phyloP scores from a whole-genome alignment of 2,113 vertebrate genomes.

The Psilopsiagon aurifrons region DNA sequence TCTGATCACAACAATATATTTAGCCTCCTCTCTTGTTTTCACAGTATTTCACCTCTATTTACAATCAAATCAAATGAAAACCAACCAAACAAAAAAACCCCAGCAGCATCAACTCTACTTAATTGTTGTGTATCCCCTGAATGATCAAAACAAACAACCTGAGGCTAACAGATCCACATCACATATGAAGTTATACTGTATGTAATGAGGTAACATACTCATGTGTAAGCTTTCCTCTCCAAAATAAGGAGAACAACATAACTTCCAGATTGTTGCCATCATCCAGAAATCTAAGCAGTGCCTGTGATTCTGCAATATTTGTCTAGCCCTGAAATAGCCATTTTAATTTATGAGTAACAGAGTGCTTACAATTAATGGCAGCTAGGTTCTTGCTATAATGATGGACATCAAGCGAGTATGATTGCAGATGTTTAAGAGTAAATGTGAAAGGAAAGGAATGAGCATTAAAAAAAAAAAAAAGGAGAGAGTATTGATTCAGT shows the following conservation, averaged over 20 bases:
- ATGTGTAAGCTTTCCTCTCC: neutral
- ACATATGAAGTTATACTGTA: rapidly evolving
- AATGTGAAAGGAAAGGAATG: conserved; percentile 55
- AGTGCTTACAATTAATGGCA: neutral
- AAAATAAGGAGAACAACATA: neutral
- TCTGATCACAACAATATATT: neutral
- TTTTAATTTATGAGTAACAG: neutral
- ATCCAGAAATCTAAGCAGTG: neutral
- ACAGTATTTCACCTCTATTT: neutral
- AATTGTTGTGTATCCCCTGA: neutral
- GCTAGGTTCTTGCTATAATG: neutral
- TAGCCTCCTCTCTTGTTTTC: neutral
- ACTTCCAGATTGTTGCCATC: neutral
- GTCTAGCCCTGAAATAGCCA: neutral
- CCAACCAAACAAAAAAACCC: neutral
- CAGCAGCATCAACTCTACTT: neutral
- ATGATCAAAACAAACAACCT: neutral
- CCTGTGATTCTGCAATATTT: neutral
- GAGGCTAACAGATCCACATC: neutral
- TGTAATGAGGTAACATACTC: neutral
- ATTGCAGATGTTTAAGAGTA: conserved; percentile 37
- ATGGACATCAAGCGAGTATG: neutral
- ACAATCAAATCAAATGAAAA: neutral
- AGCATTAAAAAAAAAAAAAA: neutral
- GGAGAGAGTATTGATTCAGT: conserved; percentile 60